phyloP scores from a whole-genome alignment of 2,888 invertebrate species.

The Oscheius onirici region DNA sequence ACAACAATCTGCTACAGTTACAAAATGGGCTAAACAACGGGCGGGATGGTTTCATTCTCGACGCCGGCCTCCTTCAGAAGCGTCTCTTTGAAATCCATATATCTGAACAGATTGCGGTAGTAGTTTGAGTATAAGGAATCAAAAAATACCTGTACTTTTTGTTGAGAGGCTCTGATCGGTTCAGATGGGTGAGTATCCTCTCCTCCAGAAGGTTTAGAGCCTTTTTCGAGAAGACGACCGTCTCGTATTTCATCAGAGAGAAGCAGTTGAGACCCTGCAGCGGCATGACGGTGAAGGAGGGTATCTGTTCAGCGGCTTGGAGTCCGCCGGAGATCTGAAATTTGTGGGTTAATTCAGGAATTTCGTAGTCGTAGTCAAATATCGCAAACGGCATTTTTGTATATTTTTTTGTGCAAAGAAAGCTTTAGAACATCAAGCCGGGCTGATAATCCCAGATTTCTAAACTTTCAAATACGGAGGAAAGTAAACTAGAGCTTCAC shows the following conservation, averaged over 20 bases:
- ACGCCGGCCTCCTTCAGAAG: constrained; percentile 64
- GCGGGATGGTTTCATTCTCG: constrained; percentile 61
- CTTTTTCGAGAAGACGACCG: constrained; percentile 77
- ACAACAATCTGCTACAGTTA: too few relatives aligned
- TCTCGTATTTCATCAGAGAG: constrained; percentile 95
- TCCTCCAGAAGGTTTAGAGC: constrained; percentile 88
- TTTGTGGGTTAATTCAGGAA: too few relatives aligned
- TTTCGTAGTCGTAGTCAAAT: too few relatives aligned
- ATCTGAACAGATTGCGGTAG: constrained; percentile 43
- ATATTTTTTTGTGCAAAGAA: too few relatives aligned
- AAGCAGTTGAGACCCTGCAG: constrained; percentile 91
- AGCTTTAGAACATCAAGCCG: too few relatives aligned
- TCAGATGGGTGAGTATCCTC: constrained; percentile 58
- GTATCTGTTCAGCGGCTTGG: constrained; percentile 82
- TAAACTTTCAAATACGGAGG: too few relatives aligned
- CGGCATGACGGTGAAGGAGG: constrained; percentile 91
- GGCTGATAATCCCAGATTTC: too few relatives aligned
- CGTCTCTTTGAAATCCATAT: constrained; percentile 67
- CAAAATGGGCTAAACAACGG: constrained; percentile 64
- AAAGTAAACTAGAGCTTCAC: too few relatives aligned
- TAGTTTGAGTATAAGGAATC: too few relatives aligned
- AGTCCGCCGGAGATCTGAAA: constrained; percentile 78
- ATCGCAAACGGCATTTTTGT: too few relatives aligned
- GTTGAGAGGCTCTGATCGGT: constrained; percentile 58
- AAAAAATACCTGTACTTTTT: constrained; percentile 55